A percentile compares a stretch with the other conserved stretches of the same genome.
Conservation (phyloP, 1,140 invertebrate genomes). For the Dolichoris vasculosae region DNA sequence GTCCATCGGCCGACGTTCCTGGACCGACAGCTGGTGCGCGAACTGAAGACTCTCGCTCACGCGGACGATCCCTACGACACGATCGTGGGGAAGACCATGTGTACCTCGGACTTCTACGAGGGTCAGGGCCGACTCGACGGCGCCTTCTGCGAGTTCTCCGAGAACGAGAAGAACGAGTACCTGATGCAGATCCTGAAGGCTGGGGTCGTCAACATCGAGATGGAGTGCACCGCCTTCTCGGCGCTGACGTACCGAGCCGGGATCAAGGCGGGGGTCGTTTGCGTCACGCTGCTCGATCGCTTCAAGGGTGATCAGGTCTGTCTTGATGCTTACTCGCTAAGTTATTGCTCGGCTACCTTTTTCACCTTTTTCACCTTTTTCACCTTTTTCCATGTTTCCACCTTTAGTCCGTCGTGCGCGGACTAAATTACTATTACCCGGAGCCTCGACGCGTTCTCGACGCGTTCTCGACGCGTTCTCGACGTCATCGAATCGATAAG, state of each 20-base stretch:
- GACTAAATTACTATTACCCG: no score
- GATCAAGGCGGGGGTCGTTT: slow-evolving; percentile 93
- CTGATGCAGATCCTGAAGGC: slow-evolving; percentile 83
- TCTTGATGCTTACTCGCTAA: no score
- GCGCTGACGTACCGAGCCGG: slow-evolving; percentile 96
- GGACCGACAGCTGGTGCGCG: slow-evolving; percentile 85
- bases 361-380: no score
- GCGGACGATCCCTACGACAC: slow-evolving; percentile 88
- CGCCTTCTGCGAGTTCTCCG: slow-evolving; percentile 95
- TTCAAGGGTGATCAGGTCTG: slow-evolving; percentile 94
- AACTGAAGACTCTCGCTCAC: slow-evolving; percentile 83
- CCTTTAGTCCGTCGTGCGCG: no score
- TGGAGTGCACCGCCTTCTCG: slow-evolving; percentile 95
- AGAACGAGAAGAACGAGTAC: slow-evolving; percentile 92
- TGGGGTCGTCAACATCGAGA: slow-evolving; percentile 97
- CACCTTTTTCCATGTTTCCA: no score
- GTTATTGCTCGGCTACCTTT: no score
- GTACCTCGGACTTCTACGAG: slow-evolving; percentile 98
- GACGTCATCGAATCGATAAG: no score
- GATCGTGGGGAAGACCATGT: slow-evolving; percentile 93
- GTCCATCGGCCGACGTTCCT: slow-evolving; percentile 87
- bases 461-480: no score
- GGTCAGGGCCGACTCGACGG: slow-evolving; percentile 96
- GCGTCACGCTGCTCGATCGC: slow-evolving; percentile 94
- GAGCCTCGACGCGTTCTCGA: no score